These are phyloP conservation scores for Drosophila mayaguana DNA, from an alignment of 2,888 invertebrate species.

Conservation along the genomic window DNA sequence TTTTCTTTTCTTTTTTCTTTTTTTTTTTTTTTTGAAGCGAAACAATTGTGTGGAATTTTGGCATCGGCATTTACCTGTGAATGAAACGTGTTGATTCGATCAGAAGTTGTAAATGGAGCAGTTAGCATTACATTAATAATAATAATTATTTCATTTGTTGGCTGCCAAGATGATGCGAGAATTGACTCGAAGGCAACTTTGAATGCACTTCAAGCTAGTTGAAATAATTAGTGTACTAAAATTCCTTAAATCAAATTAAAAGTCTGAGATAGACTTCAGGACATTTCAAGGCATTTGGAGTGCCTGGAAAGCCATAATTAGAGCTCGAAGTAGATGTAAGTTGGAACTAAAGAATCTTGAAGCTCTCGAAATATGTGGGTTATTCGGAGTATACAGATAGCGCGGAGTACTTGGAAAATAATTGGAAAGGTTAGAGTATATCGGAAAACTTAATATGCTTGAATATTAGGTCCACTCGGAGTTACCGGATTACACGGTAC, in stretches of 20 bases:
- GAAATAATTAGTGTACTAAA: background rate
- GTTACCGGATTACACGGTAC: no score
- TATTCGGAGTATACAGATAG: background rate
- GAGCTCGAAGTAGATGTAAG: no score
- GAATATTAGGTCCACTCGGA: no score
- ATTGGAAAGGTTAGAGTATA: no score
- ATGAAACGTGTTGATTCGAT: slow-evolving; percentile 15
- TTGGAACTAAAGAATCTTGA: no score
- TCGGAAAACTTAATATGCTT: no score
- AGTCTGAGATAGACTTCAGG: no score
- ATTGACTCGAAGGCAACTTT: background rate
- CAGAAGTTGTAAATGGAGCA: slow-evolving; percentile 11
- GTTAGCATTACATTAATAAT: slow-evolving; percentile 13
- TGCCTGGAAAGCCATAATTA: no score
- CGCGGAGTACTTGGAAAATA: no score
- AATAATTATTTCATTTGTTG: background rate
- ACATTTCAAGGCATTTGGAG: no score
- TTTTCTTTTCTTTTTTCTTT: slow-evolving; percentile 27
- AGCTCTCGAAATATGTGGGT: background rate
- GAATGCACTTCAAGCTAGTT: background rate
- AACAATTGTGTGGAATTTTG: slow-evolving; percentile 16
- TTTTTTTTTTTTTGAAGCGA: slow-evolving; percentile 27
- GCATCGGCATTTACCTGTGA: slow-evolving; percentile 24
- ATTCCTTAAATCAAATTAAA: background rate
- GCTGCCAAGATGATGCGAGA: background rate